Base-by-base conservation (phyloP, 2,797 vertebrate genomes). In the Arctocebus calabarensis region DNA sequence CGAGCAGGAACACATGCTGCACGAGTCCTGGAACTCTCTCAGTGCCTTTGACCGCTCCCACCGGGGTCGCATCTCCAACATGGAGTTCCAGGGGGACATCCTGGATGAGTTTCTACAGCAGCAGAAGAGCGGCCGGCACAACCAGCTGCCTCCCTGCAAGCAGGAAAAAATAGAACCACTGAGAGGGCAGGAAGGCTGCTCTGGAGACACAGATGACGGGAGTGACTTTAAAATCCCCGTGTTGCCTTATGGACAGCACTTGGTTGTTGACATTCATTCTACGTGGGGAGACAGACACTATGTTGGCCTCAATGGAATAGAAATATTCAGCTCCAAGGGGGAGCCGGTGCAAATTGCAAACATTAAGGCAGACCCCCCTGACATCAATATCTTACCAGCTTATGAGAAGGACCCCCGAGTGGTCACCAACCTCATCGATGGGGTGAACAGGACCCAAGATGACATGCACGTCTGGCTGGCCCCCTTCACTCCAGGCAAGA, bases 391-490 rank as follows among this genome's bases (percentile, higher is more conserved):
- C 40, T 98, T 99, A 68, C 99, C 99, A 0, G 99, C 99, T 1
- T 99, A 99, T 0, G 99, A 99, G 68, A 99, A 98, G 57, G 99
- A 99, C 96, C 99, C 99, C 0, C 99, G 99, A 0, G 97, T 99
- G 79, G 98, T 99, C 70, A 94, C 98, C 96, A 99, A 99, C 98
- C 97, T 99, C 74, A 98, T 99, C 0, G 99, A 99, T 14, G 99
- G 99, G 2, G 98, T 99, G 7, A 99, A 99, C 97, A 98, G 99
- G 96, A 99, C 99, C 0, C 99, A 99, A 98, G 99, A 99, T 13
- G 99, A 99, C 98, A 99, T 99, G 99, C 99, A 99, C 78, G 99
- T 99, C 59, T 99, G 99, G 99, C 98, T 99, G 20, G 99, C 99
- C 0, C 99, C 99, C 0, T 99, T 99, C 98, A 99, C 99, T 0